These are phyloP conservation scores for Galerucella pusilla DNA, from an alignment of 2,888 invertebrate species.

Conservation along the genomic window DNA sequence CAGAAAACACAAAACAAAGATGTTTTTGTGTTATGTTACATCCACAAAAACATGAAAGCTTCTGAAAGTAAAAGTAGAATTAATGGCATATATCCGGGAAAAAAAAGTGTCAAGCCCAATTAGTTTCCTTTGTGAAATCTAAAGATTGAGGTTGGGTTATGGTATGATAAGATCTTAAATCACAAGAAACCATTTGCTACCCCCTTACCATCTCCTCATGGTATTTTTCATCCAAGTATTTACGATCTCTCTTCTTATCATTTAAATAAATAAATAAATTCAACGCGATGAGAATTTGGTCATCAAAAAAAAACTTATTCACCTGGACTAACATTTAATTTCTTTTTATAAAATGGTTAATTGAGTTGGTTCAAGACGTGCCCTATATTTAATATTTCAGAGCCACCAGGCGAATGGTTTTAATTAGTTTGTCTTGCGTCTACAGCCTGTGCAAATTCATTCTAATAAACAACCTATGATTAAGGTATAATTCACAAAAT, in stretches of 20 bases:
- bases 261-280: too few relatives aligned
- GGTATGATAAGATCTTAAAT: too few relatives aligned
- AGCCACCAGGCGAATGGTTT: neutral
- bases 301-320: too few relatives aligned
- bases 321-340: too few relatives aligned
- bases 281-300: too few relatives aligned
- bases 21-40: constrained; percentile 18
- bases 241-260: too few relatives aligned
- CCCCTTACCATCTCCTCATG: too few relatives aligned
- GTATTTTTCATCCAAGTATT: too few relatives aligned
- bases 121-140: neutral
- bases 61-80: constrained; percentile 9
- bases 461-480: constrained; percentile 18
- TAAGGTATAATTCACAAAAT: constrained; percentile 9
- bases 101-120: neutral
- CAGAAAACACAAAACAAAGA: constrained; percentile 14
- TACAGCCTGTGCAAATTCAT: neutral
- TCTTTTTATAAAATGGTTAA: too few relatives aligned
- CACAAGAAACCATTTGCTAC: too few relatives aligned
- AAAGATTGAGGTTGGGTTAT: too few relatives aligned
- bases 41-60: neutral
- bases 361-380: too few relatives aligned
- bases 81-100: constrained; percentile 4
- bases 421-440: neutral
- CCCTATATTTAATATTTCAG: neutral